Evolutionary conservation across 2,797 vertebrate genomes (phyloP).

Genomic region (Sebastes miniatus): DNA sequence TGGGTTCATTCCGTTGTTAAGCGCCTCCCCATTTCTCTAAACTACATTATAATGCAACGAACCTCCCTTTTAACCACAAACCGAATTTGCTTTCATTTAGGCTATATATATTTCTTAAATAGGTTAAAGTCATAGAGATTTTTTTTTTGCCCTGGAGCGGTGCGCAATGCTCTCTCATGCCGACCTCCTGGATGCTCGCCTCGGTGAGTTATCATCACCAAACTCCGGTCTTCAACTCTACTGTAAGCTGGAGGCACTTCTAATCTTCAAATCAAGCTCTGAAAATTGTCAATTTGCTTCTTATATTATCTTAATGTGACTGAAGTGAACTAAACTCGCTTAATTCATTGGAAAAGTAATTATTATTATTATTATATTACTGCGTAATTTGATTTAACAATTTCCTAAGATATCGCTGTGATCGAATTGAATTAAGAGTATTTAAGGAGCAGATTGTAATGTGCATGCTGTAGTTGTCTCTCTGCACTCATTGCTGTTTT

Average conservation of each 20-base stretch:
- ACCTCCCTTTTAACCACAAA: constrained; percentile 98
- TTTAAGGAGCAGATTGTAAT: constrained; percentile 73
- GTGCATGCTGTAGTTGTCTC: constrained; percentile 57
- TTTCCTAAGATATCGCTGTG: constrained; percentile 82
- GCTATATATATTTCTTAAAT: constrained; percentile 94
- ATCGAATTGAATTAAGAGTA: constrained; percentile 75
- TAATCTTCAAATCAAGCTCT: constrained; percentile 82
- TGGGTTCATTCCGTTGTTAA: constrained; percentile 94
- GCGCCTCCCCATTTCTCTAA: constrained; percentile 98
- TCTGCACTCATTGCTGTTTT: background rate
- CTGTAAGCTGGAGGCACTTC: constrained; percentile 84
- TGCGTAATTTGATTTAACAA: constrained; percentile 95
- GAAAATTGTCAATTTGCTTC: constrained; percentile 95
- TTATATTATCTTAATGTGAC: constrained; percentile 91
- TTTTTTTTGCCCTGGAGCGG: constrained; percentile 91
- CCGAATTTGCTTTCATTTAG: constrained; percentile 99
- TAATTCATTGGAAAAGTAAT: constrained; percentile 93
- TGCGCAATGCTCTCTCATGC: constrained; percentile 98
- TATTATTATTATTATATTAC: constrained; percentile 89
- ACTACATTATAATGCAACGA: constrained; percentile 99
- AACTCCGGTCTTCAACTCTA: constrained; percentile 88
- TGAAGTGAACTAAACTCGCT: constrained; percentile 85
- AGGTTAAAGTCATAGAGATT: constrained; percentile 94
- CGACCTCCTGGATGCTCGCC: constrained; percentile 99
- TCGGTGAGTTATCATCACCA: constrained; percentile 92